phyloP scores from a whole-genome alignment of 2,888 invertebrate genomes.

The Lampropteryx suffumata region DNA sequence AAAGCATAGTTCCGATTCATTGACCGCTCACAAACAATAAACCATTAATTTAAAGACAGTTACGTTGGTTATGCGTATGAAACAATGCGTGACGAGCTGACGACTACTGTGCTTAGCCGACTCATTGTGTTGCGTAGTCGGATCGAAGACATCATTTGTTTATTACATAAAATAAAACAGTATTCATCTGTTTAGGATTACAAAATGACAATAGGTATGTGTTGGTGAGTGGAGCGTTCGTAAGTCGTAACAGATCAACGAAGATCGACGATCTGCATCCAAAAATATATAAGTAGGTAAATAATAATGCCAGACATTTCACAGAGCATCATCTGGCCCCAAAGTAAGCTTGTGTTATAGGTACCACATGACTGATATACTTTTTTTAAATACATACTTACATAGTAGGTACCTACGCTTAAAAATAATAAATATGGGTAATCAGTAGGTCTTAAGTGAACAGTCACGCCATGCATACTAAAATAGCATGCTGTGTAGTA shows the following conservation, averaged over 20 bases:
- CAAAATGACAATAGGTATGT: no score
- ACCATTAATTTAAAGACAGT: conserved; percentile 65
- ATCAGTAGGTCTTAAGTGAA: conserved; percentile 35
- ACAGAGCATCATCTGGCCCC: no score
- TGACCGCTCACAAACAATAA: conserved; percentile 55
- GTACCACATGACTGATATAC: no score
- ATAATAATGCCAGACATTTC: no score
- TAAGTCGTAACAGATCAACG: no score
- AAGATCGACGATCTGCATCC: no score
- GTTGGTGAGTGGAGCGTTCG: no score
- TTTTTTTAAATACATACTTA: no score
- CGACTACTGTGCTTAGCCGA: conserved; percentile 42
- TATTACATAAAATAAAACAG: not conserved
- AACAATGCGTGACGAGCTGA: conserved; percentile 52
- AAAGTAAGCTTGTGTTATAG: no score
- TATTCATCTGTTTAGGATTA: no score
- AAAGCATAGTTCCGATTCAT: conserved; percentile 64
- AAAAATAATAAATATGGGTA: no score
- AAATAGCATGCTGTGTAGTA: conserved; percentile 38
- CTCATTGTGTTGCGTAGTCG: conserved; percentile 24
- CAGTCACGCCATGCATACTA: conserved; percentile 51
- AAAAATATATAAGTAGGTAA: no score
- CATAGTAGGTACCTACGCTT: not conserved
- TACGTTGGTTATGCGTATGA: conserved; percentile 41
- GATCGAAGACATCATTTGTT: conserved; percentile 4